These are phyloP conservation scores for Cossypha polioptera DNA, from an alignment of 2,797 vertebrate species.

Conservation along the genomic window DNA sequence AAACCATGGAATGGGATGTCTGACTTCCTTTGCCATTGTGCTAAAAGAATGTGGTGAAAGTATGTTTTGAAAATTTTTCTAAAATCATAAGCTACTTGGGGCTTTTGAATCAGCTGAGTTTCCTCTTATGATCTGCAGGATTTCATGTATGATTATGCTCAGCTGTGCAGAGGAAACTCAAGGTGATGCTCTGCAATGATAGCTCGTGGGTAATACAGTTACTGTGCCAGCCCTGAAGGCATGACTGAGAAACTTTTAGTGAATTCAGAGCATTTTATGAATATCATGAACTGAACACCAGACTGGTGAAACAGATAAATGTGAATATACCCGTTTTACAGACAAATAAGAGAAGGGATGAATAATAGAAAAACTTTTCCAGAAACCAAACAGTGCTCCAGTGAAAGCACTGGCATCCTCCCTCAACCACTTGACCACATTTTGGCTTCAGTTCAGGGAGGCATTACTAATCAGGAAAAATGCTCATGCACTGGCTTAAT, in stretches of 20 bases:
- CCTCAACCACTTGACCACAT: constrained; percentile 33
- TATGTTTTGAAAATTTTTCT: background rate
- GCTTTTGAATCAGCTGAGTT: background rate
- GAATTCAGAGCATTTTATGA: background rate
- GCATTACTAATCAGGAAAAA: constrained; percentile 67
- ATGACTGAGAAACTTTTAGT: background rate
- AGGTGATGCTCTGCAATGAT: background rate
- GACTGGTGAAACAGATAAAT: background rate
- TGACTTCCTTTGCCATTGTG: background rate
- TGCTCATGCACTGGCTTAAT: constrained; percentile 51
- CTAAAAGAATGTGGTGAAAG: background rate
- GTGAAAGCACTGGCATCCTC: constrained; percentile 23
- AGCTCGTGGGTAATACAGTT: background rate
- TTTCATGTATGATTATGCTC: background rate
- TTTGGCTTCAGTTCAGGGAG: constrained; percentile 14
- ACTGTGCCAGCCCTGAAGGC: background rate
- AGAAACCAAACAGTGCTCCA: constrained; percentile 5
- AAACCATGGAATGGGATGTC: background rate
- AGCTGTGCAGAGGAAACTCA: background rate
- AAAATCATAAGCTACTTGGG: background rate
- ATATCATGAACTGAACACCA: background rate
- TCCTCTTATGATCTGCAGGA: background rate
- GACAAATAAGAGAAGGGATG: background rate
- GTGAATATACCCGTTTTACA: background rate
- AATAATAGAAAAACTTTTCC: constrained; percentile 45